These are phyloP conservation scores for Enchytraeus crypticus DNA, from an alignment of 2,888 invertebrate genomes.

Conservation along the genomic window DNA sequence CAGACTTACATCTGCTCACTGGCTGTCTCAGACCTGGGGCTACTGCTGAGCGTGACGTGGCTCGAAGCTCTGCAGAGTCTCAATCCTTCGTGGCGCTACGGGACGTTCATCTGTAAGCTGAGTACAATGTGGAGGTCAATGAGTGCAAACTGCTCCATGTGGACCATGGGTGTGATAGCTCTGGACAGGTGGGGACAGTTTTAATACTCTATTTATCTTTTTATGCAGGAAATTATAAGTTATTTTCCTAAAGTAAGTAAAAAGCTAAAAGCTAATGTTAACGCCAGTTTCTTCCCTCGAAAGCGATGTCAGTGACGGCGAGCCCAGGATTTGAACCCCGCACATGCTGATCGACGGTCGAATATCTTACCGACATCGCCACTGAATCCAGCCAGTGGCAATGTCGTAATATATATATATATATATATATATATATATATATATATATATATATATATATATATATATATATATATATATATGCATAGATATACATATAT, in stretches of 20 bases:
- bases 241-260: too few relatives aligned
- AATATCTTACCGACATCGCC: too few relatives aligned
- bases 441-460: constrained; percentile 2
- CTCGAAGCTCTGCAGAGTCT: background rate
- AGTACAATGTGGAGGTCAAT: background rate
- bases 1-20: background rate
- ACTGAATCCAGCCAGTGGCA: too few relatives aligned
- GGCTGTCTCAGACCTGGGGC: background rate
- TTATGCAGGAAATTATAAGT: too few relatives aligned
- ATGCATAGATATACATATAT: too few relatives aligned
- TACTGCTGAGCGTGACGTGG: background rate
- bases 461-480: too few relatives aligned
- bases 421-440: constrained; percentile 1
- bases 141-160: background rate
- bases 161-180: background rate
- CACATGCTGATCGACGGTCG: too few relatives aligned
- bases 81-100: background rate
- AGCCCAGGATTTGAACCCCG: too few relatives aligned
- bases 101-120: background rate
- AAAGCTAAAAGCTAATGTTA: too few relatives aligned
- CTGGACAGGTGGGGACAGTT: constrained; percentile 1
- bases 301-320: too few relatives aligned
- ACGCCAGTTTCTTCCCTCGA: too few relatives aligned
- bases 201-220: too few relatives aligned
- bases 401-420: background rate